A percentile compares a stretch with the other conserved stretches of the same genome.
Evolutionary conservation across 2,888 invertebrate species (phyloP).

Genomic region (Eupelmus urozonus): DNA sequence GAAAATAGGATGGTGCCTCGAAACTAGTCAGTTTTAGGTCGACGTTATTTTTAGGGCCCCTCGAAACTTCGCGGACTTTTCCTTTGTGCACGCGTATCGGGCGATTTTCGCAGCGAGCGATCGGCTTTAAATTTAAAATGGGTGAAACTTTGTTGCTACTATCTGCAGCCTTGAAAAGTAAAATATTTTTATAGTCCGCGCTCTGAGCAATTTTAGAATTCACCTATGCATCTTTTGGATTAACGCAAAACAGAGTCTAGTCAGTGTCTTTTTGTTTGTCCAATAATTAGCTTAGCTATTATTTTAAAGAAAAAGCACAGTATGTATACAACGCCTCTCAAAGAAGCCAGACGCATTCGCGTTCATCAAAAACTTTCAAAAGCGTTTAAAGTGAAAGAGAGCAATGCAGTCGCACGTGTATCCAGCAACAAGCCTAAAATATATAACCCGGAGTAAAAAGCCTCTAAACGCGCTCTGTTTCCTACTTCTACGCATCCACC

Average conservation of each 20-base stretch:
- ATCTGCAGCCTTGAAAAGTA: not conserved
- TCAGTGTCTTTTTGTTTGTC: too few relatives aligned
- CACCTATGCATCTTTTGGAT: too few relatives aligned
- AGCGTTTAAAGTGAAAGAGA: conserved; percentile 44
- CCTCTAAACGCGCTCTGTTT: not conserved
- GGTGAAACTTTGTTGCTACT: conserved; percentile 1
- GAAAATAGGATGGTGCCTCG: not conserved
- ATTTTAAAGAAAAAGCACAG: too few relatives aligned
- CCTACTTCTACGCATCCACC: not conserved
- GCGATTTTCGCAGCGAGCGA: not conserved
- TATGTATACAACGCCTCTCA: too few relatives aligned
- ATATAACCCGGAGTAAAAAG: not conserved
- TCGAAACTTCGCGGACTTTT: conserved; percentile 51
- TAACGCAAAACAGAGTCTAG: too few relatives aligned
- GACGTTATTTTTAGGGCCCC: conserved; percentile 56
- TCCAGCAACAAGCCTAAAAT: too few relatives aligned
- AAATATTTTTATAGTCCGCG: too few relatives aligned
- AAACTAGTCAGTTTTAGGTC: conserved; percentile 52
- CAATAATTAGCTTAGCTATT: too few relatives aligned
- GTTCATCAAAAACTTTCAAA: conserved; percentile 49
- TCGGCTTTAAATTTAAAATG: conserved; percentile 31
- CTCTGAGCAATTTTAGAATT: too few relatives aligned
- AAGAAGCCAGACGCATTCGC: too few relatives aligned
- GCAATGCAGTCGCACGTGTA: not conserved
- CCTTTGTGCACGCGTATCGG: conserved; percentile 14